phyloP scores from a whole-genome alignment of 2,888 invertebrate genomes.

The Lymantria monacha region DNA sequence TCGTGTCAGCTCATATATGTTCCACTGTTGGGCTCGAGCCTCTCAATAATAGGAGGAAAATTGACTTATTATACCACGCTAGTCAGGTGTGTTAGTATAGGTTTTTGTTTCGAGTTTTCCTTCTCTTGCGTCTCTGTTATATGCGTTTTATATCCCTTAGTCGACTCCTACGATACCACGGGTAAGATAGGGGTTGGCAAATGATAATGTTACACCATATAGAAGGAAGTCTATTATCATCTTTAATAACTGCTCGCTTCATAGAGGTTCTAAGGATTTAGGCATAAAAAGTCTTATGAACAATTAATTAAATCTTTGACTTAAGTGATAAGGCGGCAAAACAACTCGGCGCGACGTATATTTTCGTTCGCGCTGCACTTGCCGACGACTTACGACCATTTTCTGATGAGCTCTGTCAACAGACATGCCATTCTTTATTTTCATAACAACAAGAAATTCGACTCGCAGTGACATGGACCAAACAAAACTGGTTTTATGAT shows the following conservation, averaged over 20 bases:
- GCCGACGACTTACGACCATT: conserved; percentile 69
- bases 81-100: too few relatives aligned
- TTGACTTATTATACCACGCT: too few relatives aligned
- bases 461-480: conserved; percentile 51
- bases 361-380: conserved; percentile 81
- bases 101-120: too few relatives aligned
- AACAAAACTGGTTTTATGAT: conserved; percentile 60
- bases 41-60: too few relatives aligned
- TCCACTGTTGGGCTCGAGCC: too few relatives aligned
- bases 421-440: conserved; percentile 39
- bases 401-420: conserved; percentile 55
- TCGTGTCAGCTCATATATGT: too few relatives aligned
- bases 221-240: too few relatives aligned
- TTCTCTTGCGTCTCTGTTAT: too few relatives aligned
- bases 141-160: too few relatives aligned
- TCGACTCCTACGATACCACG: too few relatives aligned
- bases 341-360: conserved; percentile 79
- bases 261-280: conserved; percentile 18
- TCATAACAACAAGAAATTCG: conserved; percentile 32
- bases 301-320: conserved; percentile 51
- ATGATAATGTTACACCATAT: too few relatives aligned
- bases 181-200: too few relatives aligned
- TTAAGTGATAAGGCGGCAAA: conserved; percentile 80
- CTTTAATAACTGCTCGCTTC: conserved; percentile 1
- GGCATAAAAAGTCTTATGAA: conserved; percentile 16